A percentile compares a stretch with the other conserved stretches of the same genome.
Evolutionary conservation across 2,797 vertebrate species (phyloP).

Genomic region (Centroberyx gerrardi): DNA sequence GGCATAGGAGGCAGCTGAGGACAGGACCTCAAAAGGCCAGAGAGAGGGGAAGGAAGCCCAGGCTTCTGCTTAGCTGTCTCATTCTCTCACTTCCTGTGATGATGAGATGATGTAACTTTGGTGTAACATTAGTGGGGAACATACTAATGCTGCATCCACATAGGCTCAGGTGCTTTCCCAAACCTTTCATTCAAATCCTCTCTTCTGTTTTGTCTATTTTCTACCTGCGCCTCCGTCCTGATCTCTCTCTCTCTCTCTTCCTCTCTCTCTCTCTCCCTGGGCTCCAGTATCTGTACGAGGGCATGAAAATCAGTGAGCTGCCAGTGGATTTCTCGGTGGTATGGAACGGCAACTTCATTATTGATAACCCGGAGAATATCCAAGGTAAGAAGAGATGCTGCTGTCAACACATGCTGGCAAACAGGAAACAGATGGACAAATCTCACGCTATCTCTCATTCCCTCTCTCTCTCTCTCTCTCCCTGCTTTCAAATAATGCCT

Average conservation of each 20-base stretch:
- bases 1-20: slow-evolving; percentile 54
- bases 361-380: slow-evolving; percentile 96
- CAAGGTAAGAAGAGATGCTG: slow-evolving; percentile 87
- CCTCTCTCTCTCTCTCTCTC: background rate
- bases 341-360: slow-evolving; percentile 99
- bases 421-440: slow-evolving; percentile 9
- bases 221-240: background rate
- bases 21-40: slow-evolving; percentile 47
- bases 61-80: slow-evolving; percentile 44
- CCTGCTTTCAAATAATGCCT: slow-evolving; percentile 4
- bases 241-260: slow-evolving; percentile 20
- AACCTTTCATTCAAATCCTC: slow-evolving; percentile 53
- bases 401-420: slow-evolving; percentile 18
- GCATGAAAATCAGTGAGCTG: slow-evolving; percentile 96
- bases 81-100: slow-evolving; percentile 53
- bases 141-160: slow-evolving; percentile 20
- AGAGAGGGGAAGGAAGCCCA: slow-evolving; percentile 29
- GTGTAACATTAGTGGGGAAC: slow-evolving; percentile 52
- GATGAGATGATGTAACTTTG: slow-evolving; percentile 70
- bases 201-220: slow-evolving; percentile 35
- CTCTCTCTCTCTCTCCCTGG: slow-evolving; percentile 17
- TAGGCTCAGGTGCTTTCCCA: slow-evolving; percentile 38
- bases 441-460: background rate
- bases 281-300: slow-evolving; percentile 94
- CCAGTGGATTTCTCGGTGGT: slow-evolving; percentile 97